A percentile compares a stretch with the other conserved stretches of the same genome.
These are phyloP conservation scores for Fregetta grallaria DNA, from an alignment of 2,113 vertebrate species.

Conservation along the genomic window DNA sequence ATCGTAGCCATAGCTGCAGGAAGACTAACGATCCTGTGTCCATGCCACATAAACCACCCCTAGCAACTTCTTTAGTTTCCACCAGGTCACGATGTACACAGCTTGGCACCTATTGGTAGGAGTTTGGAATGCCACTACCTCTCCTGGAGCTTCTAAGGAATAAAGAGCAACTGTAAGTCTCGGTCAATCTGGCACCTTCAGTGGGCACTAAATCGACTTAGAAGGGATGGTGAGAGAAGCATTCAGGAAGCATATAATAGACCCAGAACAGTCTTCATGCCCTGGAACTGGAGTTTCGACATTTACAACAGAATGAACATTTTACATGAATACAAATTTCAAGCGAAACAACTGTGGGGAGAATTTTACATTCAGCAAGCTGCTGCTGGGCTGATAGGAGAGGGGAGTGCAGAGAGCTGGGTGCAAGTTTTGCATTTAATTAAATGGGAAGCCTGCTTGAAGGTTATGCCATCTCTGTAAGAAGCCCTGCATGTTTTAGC, in stretches of 20 bases:
- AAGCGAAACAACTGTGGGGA: background rate
- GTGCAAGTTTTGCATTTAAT: background rate
- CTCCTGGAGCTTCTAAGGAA: background rate
- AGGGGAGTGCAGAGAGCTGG: background rate
- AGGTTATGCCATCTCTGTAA: background rate
- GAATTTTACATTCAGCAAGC: background rate
- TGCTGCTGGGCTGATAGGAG: background rate
- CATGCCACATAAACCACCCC: background rate
- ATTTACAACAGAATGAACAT: background rate
- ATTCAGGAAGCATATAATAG: background rate
- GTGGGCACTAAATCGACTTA: background rate
- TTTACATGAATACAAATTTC: background rate
- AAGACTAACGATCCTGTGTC: background rate
- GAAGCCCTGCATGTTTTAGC: background rate
- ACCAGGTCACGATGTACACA: rapidly evolving
- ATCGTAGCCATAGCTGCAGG: rapidly evolving
- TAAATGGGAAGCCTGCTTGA: background rate
- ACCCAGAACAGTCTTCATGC: background rate
- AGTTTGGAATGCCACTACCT: background rate
- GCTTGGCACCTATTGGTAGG: background rate
- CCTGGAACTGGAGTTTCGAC: background rate
- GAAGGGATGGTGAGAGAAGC: background rate
- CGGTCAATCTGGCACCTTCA: background rate
- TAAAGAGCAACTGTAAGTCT: background rate
- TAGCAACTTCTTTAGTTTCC: background rate